A percentile compares a stretch with the other conserved stretches of the same genome.
phyloP scores from a whole-genome alignment of 2,888 invertebrate genomes.

The Morpho achilles region DNA sequence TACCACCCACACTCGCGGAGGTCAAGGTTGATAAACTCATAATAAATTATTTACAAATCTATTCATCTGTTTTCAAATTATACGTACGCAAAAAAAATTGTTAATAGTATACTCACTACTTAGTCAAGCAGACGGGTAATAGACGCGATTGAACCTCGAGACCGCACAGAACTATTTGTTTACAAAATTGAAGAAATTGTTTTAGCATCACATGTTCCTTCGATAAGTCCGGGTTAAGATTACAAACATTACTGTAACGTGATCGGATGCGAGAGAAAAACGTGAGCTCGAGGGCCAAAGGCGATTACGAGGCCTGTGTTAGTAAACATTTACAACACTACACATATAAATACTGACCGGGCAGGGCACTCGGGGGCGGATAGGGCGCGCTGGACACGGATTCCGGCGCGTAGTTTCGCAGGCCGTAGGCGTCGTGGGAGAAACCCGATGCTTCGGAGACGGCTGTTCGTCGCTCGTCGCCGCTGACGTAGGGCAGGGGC shows the following conservation, averaged over 20 bases:
- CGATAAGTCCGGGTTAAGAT: constrained; percentile 64
- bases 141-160: constrained; percentile 27
- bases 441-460: constrained; percentile 82
- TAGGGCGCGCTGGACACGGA: constrained; percentile 87
- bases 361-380: constrained; percentile 86
- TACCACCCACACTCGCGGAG: constrained; percentile 35
- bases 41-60: constrained; percentile 62
- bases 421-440: constrained; percentile 86
- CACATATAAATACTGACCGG: constrained; percentile 58
- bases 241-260: constrained; percentile 58
- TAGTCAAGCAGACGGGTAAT: not conserved
- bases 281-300: constrained; percentile 50
- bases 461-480: constrained; percentile 84
- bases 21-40: constrained; percentile 74
- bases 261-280: constrained; percentile 48
- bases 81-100: constrained; percentile 10
- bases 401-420: constrained; percentile 87
- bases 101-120: constrained; percentile 2
- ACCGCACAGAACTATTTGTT: constrained; percentile 40
- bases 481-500: constrained; percentile 84
- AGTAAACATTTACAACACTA: constrained; percentile 11
- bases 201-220: constrained; percentile 49
- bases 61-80: constrained; percentile 37
- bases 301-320: constrained; percentile 19
- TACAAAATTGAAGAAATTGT: constrained; percentile 63